Base-by-base conservation (phyloP, 1,140 invertebrate species). In the Stegodyphus mimosarum region DNA sequence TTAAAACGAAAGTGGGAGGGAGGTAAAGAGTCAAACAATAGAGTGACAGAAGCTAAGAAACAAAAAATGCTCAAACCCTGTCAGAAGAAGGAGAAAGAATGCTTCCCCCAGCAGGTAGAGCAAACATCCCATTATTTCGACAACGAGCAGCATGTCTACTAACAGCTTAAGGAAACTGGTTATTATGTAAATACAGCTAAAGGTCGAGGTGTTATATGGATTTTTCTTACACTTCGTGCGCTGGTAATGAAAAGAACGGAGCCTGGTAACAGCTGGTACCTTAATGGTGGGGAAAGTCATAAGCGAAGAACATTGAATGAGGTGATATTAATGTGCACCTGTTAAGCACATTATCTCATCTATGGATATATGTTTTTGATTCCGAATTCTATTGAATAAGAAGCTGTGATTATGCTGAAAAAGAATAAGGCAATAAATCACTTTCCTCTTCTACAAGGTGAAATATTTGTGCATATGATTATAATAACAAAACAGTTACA, bases 151-250 rank as follows among this genome's bases (percentile, higher is more conserved):
- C 60, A 63, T 64, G 79, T 81, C 70, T 71, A 50, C 18, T 18
- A 71, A 48, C 11, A 63, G 17, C 15, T 51, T 15, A 13, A 13
- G 49, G 49, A 81, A 81, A 81, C 79, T 69, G 79, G 79, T 81
- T 81, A 64, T 81, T 81, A 81, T 81, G 79, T 81, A 81, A 81
- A 81, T 81, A 81, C 79, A 51, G 79, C 50, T 73, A 81, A 73
- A 81, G 79, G 79, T 81, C 79, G 79, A 72, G 79, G 79, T 81
- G 79, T 72, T 81, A 73, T 81, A 81, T 81, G 79, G 79, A 81
- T 81, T 81, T 81, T 71, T 81, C 48, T 11, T 52, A 6, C 48
- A 10, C 63, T 15, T 81, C 79, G 79, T 80, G 77, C n/a, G 15
- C 53, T 48, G 15, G 69, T 71, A 81, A 81, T 70, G 55, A 81